Conservation (phyloP, 1,140 invertebrate species). For the Antheraea pernyi region DNA sequence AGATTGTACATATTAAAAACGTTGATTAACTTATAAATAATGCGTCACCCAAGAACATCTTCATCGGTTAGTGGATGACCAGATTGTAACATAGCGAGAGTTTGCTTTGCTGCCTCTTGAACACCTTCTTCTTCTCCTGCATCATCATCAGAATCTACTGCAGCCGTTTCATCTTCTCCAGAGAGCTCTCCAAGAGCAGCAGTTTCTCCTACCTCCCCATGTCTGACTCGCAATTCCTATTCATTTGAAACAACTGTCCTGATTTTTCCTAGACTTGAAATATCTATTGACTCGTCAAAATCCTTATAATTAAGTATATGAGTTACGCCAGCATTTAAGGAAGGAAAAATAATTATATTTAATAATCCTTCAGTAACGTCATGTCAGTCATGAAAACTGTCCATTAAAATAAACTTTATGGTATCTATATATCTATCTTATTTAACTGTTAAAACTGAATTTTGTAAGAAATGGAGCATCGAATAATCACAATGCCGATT, state of each 20-base stretch:
- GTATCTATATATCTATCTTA: too few relatives aligned
- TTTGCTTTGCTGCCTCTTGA: conserved; percentile 42
- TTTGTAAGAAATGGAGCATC: too few relatives aligned
- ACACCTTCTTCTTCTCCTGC: conserved; percentile 41
- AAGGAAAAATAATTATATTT: too few relatives aligned
- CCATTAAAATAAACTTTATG: too few relatives aligned
- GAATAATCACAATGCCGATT: too few relatives aligned
- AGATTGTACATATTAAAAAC: background rate
- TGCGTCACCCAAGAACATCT: conserved; percentile 48
- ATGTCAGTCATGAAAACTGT: too few relatives aligned
- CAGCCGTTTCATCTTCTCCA: conserved; percentile 45
- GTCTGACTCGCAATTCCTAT: conserved; percentile 52
- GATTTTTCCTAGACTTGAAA: background rate
- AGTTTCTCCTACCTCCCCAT: conserved; percentile 58
- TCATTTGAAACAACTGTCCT: background rate
- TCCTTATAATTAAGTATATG: background rate
- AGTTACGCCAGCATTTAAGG: too few relatives aligned
- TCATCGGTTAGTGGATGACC: conserved; percentile 51
- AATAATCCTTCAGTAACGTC: too few relatives aligned
- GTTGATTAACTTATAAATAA: background rate
- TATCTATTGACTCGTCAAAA: background rate
- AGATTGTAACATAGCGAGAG: conserved; percentile 46
- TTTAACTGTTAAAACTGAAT: too few relatives aligned
- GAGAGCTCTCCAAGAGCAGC: conserved; percentile 31
- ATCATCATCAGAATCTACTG: conserved; percentile 43